Conservation (phyloP, 1,140 invertebrate species). For the Caenorhabditis inopinata region DNA sequence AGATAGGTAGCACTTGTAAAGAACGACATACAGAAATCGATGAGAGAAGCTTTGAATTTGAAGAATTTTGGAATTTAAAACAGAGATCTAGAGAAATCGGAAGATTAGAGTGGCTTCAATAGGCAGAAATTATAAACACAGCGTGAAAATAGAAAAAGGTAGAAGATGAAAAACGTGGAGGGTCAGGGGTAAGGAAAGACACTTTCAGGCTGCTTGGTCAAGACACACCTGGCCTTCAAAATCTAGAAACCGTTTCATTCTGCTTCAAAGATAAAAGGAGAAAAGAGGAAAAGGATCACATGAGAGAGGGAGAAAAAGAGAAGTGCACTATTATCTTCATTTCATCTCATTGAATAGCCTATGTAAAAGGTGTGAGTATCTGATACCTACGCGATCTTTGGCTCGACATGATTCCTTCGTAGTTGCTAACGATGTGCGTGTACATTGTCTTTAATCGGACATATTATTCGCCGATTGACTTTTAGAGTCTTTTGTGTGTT, state of each 20-base stretch:
- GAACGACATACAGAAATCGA: slow-evolving; percentile 14
- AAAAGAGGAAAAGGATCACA: not conserved
- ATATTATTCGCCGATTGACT: not conserved
- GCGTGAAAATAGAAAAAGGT: not conserved
- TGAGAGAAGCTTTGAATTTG: not conserved
- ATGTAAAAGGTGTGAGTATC: not conserved
- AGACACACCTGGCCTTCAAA: not conserved
- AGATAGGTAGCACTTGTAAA: slow-evolving; percentile 24
- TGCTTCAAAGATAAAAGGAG: not conserved
- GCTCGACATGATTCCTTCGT: not conserved
- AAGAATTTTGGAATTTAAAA: slow-evolving; percentile 3
- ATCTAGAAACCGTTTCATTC: not conserved
- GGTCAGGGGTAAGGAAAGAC: not conserved
- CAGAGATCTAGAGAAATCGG: not conserved
- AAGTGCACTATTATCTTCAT: not conserved
- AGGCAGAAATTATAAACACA: not conserved
- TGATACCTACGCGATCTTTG: not conserved
- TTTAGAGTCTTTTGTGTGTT: not conserved
- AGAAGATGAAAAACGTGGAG: not conserved
- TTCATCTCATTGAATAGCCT: not conserved
- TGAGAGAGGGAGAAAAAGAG: not conserved
- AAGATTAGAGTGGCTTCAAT: not conserved
- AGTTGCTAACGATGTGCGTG: not conserved
- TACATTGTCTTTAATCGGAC: not conserved
- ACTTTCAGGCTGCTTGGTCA: not conserved